These are phyloP conservation scores for Macrotus californicus DNA, from an alignment of 2,113 vertebrate species.

Conservation along the genomic window DNA sequence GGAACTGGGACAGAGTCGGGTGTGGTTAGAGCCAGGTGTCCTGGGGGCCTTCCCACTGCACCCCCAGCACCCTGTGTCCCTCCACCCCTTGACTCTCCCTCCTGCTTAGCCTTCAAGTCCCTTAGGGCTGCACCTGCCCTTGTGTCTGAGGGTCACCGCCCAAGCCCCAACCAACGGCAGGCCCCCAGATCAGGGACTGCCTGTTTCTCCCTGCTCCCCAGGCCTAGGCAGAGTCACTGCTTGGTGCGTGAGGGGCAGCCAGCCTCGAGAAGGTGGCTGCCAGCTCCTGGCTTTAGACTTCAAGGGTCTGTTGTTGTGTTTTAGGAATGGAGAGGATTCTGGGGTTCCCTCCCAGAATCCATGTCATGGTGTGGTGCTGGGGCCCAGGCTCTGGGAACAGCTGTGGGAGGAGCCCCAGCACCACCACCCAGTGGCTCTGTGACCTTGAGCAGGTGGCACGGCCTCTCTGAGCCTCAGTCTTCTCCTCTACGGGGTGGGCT, in stretches of 20 bases:
- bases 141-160: not conserved
- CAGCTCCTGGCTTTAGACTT: not conserved
- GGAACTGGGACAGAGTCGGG: not conserved
- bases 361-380: fast-evolving
- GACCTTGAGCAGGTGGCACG: not conserved
- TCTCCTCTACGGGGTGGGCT: not conserved
- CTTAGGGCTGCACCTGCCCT: not conserved
- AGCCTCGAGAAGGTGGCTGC: not conserved
- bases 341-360: not conserved
- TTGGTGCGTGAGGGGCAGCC: not conserved
- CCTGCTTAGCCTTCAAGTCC: not conserved
- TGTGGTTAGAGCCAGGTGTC: too few relatives aligned
- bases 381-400: not conserved
- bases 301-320: not conserved
- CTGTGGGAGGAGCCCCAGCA: not conserved
- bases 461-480: not conserved
- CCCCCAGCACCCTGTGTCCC: not conserved
- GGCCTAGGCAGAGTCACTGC: not conserved
- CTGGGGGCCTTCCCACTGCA: not conserved
- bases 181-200: not conserved
- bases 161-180: too few relatives aligned
- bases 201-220: not conserved
- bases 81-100: not conserved
- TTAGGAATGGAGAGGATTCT: not conserved
- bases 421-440: not conserved